Evolutionary conservation across 1,140 invertebrate species (phyloP), one percentile per base, ranked within the genome.

Genomic region (Ganaspis sp.): DNA sequence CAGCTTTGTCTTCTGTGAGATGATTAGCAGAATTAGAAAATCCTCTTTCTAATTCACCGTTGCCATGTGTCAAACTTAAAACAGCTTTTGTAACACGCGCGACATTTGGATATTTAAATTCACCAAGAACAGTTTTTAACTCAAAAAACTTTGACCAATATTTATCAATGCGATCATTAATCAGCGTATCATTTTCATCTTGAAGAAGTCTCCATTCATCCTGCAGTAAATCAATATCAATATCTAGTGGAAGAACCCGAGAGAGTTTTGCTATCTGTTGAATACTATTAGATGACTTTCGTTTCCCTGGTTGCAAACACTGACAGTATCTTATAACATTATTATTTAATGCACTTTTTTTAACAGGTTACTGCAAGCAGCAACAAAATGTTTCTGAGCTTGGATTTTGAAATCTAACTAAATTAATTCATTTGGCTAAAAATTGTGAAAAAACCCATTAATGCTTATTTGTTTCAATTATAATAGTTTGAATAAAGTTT

Each of bases 41-140:
- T 6, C 72, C 37, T 15, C 76, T 34, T 74, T 74, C 72, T 0
- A 77, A 72, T 17, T 77, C 76, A 1, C 49, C 71, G 12, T 74
- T 23, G 1, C 72, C 76, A 40, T 77, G 75, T 29, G 75, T 38
- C 17, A 77, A 34, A 34, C n/a, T 53, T 40, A 77, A 40, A 64
- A 42, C 37, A 4, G 72, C 72, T 73, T 77, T 73, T 23, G 74
- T 19, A 58, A 77, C 58, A 4, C 26, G 26, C 4, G 72, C 9
- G 12, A 77, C 49, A 3, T 15, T 38, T 0, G 75, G 72, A 17
- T 77, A 77, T 21, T 74, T 73, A 54, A 8, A 17, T 37, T 69
- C 15, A 1, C 34, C 64, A 5, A 69, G 11, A 69, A 19, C 4
- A 1, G 17, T 54, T 54, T 21, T 54, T 11, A 54, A 54, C 1